Evolutionary conservation across 2,797 vertebrate species (phyloP).

Genomic region (Syncerus caffer): DNA sequence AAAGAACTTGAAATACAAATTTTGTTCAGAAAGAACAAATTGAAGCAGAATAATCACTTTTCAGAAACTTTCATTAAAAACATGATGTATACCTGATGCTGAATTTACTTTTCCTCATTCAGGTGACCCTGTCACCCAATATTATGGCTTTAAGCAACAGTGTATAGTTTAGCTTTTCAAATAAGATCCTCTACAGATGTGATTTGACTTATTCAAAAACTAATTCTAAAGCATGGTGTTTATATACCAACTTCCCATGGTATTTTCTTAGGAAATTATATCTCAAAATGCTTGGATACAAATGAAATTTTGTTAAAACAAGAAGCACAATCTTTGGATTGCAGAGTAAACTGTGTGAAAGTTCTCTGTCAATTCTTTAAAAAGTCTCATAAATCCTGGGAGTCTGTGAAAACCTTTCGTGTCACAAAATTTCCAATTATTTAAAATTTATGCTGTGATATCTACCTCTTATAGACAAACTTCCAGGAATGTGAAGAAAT

Average conservation of each 20-base stretch:
- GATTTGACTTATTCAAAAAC: slow-evolving; percentile 62
- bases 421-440: not conserved
- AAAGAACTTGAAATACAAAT: slow-evolving; percentile 33
- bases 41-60: slow-evolving; percentile 65
- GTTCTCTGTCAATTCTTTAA: not conserved
- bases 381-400: not conserved
- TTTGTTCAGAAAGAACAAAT: slow-evolving; percentile 56
- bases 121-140: slow-evolving; percentile 58
- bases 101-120: slow-evolving; percentile 47
- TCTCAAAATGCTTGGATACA: slow-evolving; percentile 62
- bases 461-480: not conserved
- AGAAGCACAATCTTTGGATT: not conserved
- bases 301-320: slow-evolving; percentile 42
- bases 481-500: not conserved
- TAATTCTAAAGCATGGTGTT: slow-evolving; percentile 52
- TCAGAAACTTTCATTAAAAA: slow-evolving; percentile 62
- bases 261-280: slow-evolving; percentile 65
- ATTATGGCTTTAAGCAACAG: slow-evolving; percentile 65
- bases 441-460: not conserved
- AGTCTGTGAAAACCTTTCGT: not conserved
- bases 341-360: not conserved
- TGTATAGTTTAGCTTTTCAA: slow-evolving; percentile 58
- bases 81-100: slow-evolving; percentile 43
- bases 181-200: slow-evolving; percentile 63
- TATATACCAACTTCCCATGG: slow-evolving; percentile 2